Conservation (phyloP, 1,140 invertebrate genomes). For the Drosophila truncata region DNA sequence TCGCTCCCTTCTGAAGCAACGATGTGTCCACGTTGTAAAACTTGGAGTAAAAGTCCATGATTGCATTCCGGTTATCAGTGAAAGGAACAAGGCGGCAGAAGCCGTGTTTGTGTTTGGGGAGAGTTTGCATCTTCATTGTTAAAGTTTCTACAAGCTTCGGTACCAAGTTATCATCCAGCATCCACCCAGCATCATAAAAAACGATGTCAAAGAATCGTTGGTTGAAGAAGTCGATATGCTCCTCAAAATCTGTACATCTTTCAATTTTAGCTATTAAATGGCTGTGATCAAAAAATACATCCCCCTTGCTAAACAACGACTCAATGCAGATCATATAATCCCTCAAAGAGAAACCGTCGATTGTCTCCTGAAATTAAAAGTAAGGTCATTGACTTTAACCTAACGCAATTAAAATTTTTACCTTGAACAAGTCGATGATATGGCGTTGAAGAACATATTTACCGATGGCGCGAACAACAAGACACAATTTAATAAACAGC, state of each 20-base stretch:
- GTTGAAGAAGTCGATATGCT: neutral
- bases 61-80: accelerated
- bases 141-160: neutral
- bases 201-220: neutral
- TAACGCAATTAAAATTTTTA: neutral
- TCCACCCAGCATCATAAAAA: accelerated
- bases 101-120: neutral
- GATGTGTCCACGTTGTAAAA: neutral
- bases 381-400: neutral
- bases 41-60: neutral
- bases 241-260: neutral
- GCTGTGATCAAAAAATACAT: accelerated
- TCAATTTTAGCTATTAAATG: neutral
- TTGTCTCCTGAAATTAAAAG: neutral
- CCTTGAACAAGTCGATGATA: neutral
- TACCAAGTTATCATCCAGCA: too few relatives aligned
- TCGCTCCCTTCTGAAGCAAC: neutral
- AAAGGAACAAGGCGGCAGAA: neutral
- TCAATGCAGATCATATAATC: neutral
- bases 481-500: neutral
- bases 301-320: neutral
- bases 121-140: too few relatives aligned
- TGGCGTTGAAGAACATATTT: neutral
- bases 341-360: neutral
- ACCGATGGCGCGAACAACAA: neutral